Evolutionary conservation across 2,797 vertebrate genomes (phyloP).

Genomic region (Molossus molossus): DNA sequence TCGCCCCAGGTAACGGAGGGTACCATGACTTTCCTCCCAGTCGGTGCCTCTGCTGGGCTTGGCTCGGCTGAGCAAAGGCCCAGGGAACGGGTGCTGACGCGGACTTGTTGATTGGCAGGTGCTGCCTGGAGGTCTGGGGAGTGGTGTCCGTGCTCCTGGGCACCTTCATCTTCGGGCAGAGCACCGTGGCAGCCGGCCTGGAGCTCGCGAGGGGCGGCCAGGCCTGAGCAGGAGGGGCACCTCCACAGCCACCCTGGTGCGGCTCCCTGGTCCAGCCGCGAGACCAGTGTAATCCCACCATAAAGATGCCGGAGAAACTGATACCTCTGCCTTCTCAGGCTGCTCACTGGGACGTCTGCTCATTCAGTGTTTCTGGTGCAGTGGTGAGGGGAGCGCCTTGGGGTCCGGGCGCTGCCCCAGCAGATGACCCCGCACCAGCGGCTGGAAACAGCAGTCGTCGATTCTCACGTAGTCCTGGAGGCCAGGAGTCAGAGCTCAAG

Average conservation of each 20-base stretch:
- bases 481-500: accelerated
- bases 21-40: too few relatives aligned
- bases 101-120: constrained; percentile 87
- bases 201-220: constrained; percentile 86
- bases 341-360: background rate
- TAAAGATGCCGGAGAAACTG: background rate
- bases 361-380: background rate
- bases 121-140: constrained; percentile 93
- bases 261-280: accelerated
- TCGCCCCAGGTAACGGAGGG: background rate
- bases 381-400: accelerated
- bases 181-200: constrained; percentile 93
- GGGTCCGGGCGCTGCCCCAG: background rate
- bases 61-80: background rate
- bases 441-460: accelerated
- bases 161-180: constrained; percentile 97
- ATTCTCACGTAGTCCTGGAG: accelerated
- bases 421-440: accelerated
- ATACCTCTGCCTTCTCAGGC: accelerated
- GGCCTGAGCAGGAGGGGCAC: background rate
- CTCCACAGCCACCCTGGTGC: accelerated
- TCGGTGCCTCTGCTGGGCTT: background rate
- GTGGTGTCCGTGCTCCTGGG: constrained; percentile 93
- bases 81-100: accelerated
- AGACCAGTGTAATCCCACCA: accelerated